phyloP scores from a whole-genome alignment of 2,113 vertebrate species.

The Neoarius graeffei region DNA sequence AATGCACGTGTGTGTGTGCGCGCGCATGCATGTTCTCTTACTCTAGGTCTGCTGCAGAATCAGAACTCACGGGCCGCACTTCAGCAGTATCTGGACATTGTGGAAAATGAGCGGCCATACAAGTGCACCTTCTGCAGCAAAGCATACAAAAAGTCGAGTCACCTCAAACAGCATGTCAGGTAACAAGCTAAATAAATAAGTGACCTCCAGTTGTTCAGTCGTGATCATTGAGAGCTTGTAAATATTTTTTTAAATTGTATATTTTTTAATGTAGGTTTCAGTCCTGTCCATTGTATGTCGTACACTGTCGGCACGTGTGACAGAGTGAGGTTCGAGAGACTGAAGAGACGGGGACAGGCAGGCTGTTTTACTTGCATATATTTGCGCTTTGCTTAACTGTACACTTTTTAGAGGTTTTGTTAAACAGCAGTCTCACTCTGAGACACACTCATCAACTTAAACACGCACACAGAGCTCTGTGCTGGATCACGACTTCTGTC shows the following conservation, averaged over 20 bases:
- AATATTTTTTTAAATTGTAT: not conserved
- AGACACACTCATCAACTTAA: too few relatives aligned
- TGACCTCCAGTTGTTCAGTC: not conserved
- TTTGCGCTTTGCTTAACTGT: too few relatives aligned
- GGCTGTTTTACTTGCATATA: too few relatives aligned
- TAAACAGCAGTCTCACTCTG: too few relatives aligned
- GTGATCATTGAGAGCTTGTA: not conserved
- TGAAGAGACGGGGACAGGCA: too few relatives aligned
- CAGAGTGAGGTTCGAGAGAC: too few relatives aligned
- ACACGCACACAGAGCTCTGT: too few relatives aligned
- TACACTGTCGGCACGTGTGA: too few relatives aligned
- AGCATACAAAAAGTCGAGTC: slow-evolving; percentile 98
- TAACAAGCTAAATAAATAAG: slow-evolving; percentile 49
- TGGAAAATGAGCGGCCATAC: slow-evolving; percentile 90
- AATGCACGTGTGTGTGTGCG: not conserved
- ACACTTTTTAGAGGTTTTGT: too few relatives aligned
- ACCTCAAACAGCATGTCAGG: slow-evolving; percentile 98
- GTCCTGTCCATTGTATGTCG: too few relatives aligned
- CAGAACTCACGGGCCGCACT: slow-evolving; percentile 87
- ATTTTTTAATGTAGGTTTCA: too few relatives aligned
- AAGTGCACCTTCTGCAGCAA: slow-evolving; percentile 94
- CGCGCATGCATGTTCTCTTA: not conserved
- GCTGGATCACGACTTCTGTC: too few relatives aligned
- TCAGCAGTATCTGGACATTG: slow-evolving; percentile 87
- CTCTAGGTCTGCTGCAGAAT: slow-evolving; percentile 87